A percentile compares a stretch with the other conserved stretches of the same genome.
These are phyloP conservation scores for Coregonus sp. DNA, from an alignment of 2,797 vertebrate genomes.

Conservation along the genomic window DNA sequence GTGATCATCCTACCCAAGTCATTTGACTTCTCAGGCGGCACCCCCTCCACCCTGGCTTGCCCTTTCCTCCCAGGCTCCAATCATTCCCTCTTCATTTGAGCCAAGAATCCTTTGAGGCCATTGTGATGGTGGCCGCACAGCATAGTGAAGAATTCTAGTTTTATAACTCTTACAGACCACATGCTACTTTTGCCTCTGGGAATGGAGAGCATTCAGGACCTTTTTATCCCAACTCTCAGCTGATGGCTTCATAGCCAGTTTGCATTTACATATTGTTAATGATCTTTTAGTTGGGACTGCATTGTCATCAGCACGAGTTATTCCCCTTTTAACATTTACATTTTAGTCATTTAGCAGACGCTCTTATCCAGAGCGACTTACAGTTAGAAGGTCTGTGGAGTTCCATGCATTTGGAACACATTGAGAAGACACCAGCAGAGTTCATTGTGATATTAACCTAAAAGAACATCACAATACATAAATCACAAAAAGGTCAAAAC, in stretches of 20 bases:
- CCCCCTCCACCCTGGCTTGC: neutral
- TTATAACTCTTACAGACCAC: neutral
- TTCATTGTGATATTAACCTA: neutral
- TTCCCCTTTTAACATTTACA: neutral
- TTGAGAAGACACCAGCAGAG: neutral
- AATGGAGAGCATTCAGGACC: neutral
- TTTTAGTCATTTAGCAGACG: no score
- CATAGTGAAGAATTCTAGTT: no score
- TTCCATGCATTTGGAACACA: neutral
- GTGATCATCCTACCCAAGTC: constrained; percentile 38
- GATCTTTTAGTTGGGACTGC: neutral
- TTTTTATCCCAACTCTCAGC: neutral
- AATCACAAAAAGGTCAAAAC: no score
- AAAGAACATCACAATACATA: neutral
- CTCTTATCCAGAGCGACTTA: no score
- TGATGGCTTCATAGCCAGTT: neutral
- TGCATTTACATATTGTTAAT: neutral
- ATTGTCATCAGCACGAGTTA: neutral
- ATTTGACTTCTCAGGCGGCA: constrained; percentile 45
- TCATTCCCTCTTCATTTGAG: constrained; percentile 1
- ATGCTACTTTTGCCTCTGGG: neutral
- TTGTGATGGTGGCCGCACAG: constrained; percentile 9
- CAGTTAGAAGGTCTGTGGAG: neutral
- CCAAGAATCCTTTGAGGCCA: neutral
- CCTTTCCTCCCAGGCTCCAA: neutral